Percentiles rank a stretch among this genome's conserved stretches.
Evolutionary conservation across 35 echinoderm and acorn worm species (phyloP).

Genomic region (Nesometra sesokonis): DNA sequence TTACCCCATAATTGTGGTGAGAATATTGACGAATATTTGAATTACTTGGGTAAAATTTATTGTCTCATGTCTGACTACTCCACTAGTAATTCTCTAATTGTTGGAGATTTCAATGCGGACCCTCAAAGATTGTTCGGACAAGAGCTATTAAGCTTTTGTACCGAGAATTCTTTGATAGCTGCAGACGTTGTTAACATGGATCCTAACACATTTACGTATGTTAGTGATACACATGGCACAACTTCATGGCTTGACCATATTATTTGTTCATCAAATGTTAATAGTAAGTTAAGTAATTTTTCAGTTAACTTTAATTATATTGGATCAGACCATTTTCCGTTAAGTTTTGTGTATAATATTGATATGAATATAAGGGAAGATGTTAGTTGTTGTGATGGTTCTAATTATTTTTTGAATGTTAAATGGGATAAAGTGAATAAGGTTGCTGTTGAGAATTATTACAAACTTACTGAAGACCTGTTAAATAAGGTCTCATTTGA

Average conservation of each 20-base stretch:
- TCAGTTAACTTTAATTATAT: background rate
- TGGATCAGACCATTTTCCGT: background rate
- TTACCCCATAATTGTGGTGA: background rate
- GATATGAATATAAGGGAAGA: background rate
- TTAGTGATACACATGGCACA: background rate
- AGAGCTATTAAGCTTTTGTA: background rate
- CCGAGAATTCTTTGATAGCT: background rate
- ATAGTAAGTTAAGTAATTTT: background rate
- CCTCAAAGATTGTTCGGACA: background rate
- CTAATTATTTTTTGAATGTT: background rate
- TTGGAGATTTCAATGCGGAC: background rate
- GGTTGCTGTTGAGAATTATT: background rate
- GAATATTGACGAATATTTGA: background rate
- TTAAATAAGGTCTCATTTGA: background rate
- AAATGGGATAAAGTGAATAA: background rate
- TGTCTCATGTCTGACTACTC: background rate
- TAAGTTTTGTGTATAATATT: background rate
- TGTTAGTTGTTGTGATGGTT: background rate
- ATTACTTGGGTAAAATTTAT: background rate
- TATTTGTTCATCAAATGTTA: background rate
- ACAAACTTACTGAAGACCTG: background rate
- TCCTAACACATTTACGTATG: background rate
- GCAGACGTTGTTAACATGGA: background rate
- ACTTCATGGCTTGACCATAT: background rate
- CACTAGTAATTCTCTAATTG: background rate